phyloP scores from a whole-genome alignment of 1,140 invertebrate species.

The Sitophilus oryzae region DNA sequence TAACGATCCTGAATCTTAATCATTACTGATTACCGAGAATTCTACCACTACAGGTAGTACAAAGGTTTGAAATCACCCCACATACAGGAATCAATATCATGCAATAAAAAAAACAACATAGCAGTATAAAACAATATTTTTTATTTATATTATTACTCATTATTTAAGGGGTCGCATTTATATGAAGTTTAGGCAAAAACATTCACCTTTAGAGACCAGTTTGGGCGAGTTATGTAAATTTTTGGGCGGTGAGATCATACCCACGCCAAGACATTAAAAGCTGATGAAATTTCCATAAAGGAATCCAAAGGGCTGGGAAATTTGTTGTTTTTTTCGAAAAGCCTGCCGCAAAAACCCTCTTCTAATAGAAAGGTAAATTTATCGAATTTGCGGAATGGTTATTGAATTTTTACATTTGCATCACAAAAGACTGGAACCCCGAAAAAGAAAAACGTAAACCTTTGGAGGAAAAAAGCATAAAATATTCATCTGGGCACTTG shows the following conservation, averaged over 20 bases:
- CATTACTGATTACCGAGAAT: neutral
- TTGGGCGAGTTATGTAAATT: slow-evolving; percentile 18
- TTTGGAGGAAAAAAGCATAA: too few relatives aligned
- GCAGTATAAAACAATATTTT: neutral
- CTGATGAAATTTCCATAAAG: slow-evolving; percentile 21
- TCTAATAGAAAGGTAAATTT: slow-evolving; percentile 1
- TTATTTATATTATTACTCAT: neutral
- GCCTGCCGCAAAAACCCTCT: slow-evolving; percentile 1
- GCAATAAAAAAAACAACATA: neutral
- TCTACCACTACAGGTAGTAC: neutral
- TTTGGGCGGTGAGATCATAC: slow-evolving; percentile 10
- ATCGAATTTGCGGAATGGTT: slow-evolving; percentile 1
- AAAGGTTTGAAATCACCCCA: neutral
- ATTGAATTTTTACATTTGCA: slow-evolving; percentile 2
- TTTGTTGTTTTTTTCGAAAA: slow-evolving; percentile 17
- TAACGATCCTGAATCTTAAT: neutral
- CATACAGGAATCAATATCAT: neutral
- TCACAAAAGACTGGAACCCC: too few relatives aligned
- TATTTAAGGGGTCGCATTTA: slow-evolving; percentile 1
- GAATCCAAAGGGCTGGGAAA: slow-evolving; percentile 13
- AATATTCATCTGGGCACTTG: neutral
- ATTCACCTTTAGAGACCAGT: slow-evolving; percentile 5
- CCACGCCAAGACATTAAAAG: slow-evolving; percentile 19
- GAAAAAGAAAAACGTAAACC: too few relatives aligned
- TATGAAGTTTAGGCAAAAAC: slow-evolving; percentile 1